Conservation (phyloP, 2,113 vertebrate genomes). For the Triplophysa tibetana region DNA sequence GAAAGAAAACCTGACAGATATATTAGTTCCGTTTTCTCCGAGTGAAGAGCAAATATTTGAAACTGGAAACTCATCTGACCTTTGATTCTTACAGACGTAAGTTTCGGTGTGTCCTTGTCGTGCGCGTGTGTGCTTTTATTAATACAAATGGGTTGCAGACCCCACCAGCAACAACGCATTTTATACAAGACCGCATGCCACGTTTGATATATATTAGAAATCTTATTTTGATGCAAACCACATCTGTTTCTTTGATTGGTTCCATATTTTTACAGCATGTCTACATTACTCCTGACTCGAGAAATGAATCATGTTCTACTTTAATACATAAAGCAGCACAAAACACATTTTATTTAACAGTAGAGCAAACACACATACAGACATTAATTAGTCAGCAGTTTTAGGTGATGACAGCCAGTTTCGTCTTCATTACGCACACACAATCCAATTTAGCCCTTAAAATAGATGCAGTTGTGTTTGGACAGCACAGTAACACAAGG, state of each 20-base stretch:
- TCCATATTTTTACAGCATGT: not conserved
- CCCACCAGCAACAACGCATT: not conserved
- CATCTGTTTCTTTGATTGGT: not conserved
- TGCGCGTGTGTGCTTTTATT: constrained; percentile 5
- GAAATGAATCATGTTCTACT: constrained; percentile 18
- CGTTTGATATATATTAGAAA: not conserved
- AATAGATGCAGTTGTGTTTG: constrained; percentile 82
- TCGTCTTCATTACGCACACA: constrained; percentile 82
- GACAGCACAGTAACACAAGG: constrained; percentile 79
- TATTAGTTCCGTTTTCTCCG: constrained; percentile 32
- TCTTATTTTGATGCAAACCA: not conserved
- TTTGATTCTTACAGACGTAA: constrained; percentile 12
- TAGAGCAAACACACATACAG: constrained; percentile 43
- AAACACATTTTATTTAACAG: constrained; percentile 12
- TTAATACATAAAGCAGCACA: constrained; percentile 7
- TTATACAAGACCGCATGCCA: not conserved
- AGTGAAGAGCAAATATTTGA: constrained; percentile 40
- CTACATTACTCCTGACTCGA: not conserved
- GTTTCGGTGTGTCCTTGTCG: not conserved
- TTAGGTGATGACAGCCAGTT: constrained; percentile 66
- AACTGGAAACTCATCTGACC: constrained; percentile 43
- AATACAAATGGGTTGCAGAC: not conserved
- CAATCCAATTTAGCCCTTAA: constrained; percentile 62
- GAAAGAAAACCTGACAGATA: constrained; percentile 26
- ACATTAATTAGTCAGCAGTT: constrained; percentile 75